Conservation (phyloP, 2,797 vertebrate genomes). For the Xenops minutus region DNA sequence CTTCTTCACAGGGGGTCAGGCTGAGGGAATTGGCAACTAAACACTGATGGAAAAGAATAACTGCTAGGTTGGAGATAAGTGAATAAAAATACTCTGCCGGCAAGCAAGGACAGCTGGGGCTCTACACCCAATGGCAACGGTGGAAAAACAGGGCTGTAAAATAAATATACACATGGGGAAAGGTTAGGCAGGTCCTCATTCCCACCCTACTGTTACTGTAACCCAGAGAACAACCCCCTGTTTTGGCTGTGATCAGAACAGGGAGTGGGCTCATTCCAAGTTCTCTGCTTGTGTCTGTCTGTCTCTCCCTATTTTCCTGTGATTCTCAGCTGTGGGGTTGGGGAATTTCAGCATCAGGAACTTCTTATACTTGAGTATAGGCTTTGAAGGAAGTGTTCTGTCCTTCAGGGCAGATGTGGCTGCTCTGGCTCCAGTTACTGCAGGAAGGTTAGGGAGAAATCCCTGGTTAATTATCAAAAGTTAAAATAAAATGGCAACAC, state of each 20-base stretch:
- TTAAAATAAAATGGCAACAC: not conserved
- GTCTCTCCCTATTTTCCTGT: not conserved
- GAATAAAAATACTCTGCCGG: constrained; percentile 59
- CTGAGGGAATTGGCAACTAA: constrained; percentile 29
- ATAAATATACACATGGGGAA: not conserved
- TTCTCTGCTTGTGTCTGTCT: not conserved
- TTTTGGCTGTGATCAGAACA: not conserved
- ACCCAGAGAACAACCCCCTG: not conserved
- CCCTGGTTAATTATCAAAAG: not conserved
- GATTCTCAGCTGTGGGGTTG: not conserved
- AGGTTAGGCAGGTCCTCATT: not conserved
- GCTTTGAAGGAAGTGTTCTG: not conserved
- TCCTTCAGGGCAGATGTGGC: not conserved
- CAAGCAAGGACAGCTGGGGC: constrained; percentile 48
- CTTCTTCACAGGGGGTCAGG: not conserved
- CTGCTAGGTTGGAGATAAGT: constrained; percentile 58
- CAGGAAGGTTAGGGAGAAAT: not conserved
- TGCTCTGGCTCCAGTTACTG: not conserved
- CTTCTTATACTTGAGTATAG: not conserved
- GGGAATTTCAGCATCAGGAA: not conserved
- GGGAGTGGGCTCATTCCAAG: not conserved
- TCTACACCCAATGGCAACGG: not conserved
- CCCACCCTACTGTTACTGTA: not conserved
- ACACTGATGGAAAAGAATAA: constrained; percentile 37
- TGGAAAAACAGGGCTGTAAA: constrained; percentile 63